phyloP scores from a whole-genome alignment of 1,140 invertebrate species.

The Atta cephalotes region DNA sequence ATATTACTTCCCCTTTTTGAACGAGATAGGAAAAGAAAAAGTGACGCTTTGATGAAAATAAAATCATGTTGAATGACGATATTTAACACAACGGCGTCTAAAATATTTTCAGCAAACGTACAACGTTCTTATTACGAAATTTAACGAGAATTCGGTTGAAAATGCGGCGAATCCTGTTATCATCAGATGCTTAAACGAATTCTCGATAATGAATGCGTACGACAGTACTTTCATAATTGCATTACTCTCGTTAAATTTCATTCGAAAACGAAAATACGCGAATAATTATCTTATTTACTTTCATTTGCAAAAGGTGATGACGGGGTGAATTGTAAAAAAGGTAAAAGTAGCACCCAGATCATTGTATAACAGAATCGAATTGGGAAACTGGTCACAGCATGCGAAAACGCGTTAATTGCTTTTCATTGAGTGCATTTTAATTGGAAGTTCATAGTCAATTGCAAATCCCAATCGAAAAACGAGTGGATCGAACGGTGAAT shows the following conservation, averaged over 20 bases:
- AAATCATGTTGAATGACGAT: background rate
- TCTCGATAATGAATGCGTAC: slow-evolving; percentile 37
- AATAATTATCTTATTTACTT: slow-evolving; percentile 40
- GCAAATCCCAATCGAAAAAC: slow-evolving; percentile 50
- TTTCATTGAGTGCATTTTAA: slow-evolving; percentile 55
- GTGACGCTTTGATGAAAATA: slow-evolving; percentile 19
- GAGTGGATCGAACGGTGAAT: background rate
- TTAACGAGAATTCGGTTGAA: slow-evolving; percentile 7
- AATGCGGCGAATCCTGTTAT: slow-evolving; percentile 19
- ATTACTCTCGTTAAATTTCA: background rate
- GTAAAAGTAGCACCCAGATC: slow-evolving; percentile 22
- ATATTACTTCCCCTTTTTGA: background rate
- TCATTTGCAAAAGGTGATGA: background rate
- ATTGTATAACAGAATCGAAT: slow-evolving; percentile 54
- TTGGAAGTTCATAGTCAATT: slow-evolving; percentile 49
- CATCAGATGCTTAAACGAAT: slow-evolving; percentile 28
- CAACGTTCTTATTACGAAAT: slow-evolving; percentile 31
- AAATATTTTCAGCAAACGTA: slow-evolving; percentile 32
- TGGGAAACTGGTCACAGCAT: slow-evolving; percentile 28
- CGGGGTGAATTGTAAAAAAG: background rate
- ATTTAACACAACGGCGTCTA: background rate
- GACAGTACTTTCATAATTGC: background rate
- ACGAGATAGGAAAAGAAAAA: background rate
- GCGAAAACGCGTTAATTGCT: slow-evolving; percentile 55
- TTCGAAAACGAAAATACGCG: slow-evolving; percentile 11